Evolutionary conservation across 2,888 invertebrate species (phyloP).

Genomic region (Malachius bipustulatus): DNA sequence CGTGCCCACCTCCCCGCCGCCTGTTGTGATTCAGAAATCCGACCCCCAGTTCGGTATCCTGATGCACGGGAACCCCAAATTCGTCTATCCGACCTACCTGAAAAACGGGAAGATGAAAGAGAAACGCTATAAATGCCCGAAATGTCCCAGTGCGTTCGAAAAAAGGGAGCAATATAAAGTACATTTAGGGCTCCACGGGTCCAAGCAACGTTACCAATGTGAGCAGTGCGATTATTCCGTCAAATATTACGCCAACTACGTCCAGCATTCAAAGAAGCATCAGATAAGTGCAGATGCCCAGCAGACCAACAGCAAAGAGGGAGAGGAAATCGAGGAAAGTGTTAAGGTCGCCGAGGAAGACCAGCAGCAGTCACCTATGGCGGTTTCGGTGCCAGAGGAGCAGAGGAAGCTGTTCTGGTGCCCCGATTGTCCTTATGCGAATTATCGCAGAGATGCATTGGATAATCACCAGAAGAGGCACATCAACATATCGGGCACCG

Average conservation of each 20-base stretch:
- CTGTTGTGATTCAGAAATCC: slow-evolving; percentile 35
- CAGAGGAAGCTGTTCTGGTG: slow-evolving; percentile 57
- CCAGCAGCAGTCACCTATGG: slow-evolving; percentile 14
- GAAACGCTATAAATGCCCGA: slow-evolving; percentile 70
- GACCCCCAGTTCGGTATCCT: slow-evolving; percentile 57
- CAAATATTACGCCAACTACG: slow-evolving; percentile 72
- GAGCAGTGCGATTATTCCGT: slow-evolving; percentile 80
- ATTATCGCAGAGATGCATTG: slow-evolving; percentile 58
- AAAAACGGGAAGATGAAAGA: slow-evolving; percentile 64
- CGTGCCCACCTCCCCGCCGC: slow-evolving; percentile 40
- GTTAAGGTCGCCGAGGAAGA: slow-evolving; percentile 20
- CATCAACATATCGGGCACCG: slow-evolving; percentile 44
- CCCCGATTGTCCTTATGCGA: slow-evolving; percentile 69
- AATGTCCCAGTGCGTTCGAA: slow-evolving; percentile 80
- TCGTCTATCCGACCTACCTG: slow-evolving; percentile 60
- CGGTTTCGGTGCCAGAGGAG: slow-evolving; percentile 33
- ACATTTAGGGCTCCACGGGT: slow-evolving; percentile 71
- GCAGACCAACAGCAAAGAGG: slow-evolving; percentile 40
- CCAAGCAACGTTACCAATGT: slow-evolving; percentile 71
- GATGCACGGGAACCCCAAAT: slow-evolving; percentile 65
- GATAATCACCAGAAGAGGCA: slow-evolving; percentile 68
- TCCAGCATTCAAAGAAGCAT: slow-evolving; percentile 73
- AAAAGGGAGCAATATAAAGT: slow-evolving; percentile 75
- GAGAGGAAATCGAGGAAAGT: slow-evolving; percentile 26
- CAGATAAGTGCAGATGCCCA: slow-evolving; percentile 56